Conservation (phyloP, 2,113 vertebrate genomes). For the Rynchops niger region DNA sequence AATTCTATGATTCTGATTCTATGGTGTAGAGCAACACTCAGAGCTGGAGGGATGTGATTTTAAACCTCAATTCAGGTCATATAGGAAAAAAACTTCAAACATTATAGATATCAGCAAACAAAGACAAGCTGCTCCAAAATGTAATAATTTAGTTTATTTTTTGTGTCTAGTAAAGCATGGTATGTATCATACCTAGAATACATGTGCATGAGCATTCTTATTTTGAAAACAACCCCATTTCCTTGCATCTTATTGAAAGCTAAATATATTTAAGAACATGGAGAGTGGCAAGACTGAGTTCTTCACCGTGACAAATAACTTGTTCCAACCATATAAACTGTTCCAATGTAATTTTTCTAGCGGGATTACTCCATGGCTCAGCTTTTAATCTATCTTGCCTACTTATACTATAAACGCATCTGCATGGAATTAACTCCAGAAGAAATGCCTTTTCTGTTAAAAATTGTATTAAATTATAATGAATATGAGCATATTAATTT, state of each 20-base stretch:
- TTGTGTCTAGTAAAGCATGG: neutral
- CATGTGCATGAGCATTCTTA: neutral
- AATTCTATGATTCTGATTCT: too few relatives aligned
- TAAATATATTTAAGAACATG: neutral
- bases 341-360: neutral
- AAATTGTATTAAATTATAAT: neutral
- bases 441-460: neutral
- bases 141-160: neutral
- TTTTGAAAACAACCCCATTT: too few relatives aligned
- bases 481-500: neutral
- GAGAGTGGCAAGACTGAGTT: neutral
- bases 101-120: neutral
- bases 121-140: neutral
- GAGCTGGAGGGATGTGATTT: neutral
- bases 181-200: neutral
- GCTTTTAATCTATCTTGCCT: neutral
- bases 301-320: neutral
- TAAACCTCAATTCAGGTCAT: neutral
- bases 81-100: neutral
- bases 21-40: neutral
- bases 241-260: neutral
- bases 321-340: neutral
- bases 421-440: neutral
- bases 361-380: neutral
- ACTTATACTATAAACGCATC: neutral